Evolutionary conservation across 2,113 vertebrate species (phyloP), one percentile per base, ranked within the genome.

Genomic region (Montifringilla adamsi): DNA sequence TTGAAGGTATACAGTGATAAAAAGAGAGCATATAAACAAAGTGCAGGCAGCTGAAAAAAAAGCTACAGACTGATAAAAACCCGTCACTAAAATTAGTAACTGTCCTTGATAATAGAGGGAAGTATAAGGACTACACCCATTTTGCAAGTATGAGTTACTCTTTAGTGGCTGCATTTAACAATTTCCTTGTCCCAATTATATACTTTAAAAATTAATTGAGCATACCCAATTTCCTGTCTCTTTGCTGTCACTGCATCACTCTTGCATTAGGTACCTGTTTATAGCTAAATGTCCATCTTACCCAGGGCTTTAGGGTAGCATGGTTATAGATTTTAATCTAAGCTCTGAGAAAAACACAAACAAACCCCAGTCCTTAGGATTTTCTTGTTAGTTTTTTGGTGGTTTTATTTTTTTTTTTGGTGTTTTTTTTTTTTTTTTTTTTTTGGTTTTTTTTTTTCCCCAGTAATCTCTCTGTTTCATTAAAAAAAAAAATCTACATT

Each of bases 161-260:
- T 84, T 89, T 82, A 84, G 68, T 82, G 27, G 5, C 30, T 72
- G 21, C 1, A 2, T 84, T 95, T 89, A 95, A 88, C 41, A 88
- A 28, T 70, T 72, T 87, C 35, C 46, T 89, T 89, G 69, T 82
- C 26, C 49, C 77, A 84, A 24, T 87, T 87, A 95, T 46, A 73
- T 66, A 73, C 46, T 77, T 92, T 69, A 88, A 94, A 95, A 93
- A 91, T 88, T 83, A 92, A 92, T 90, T 92, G 37, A 79, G 67
- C 53, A 79, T 75, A 91, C 87, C 6, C 53, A 68, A 31, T 91
- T 92, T 91, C 44, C 60, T 82, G 37, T 78, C 60, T 46, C 3
- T 0, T 9, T 78, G 39, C 28, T 90, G 47, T 56, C 76, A 70
- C 15, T 60, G 26, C 13, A 68, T 39, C 41, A 46, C 28, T 84